These are phyloP conservation scores for Meiosimyza platycephala DNA, from an alignment of 2,888 invertebrate species.

Conservation along the genomic window DNA sequence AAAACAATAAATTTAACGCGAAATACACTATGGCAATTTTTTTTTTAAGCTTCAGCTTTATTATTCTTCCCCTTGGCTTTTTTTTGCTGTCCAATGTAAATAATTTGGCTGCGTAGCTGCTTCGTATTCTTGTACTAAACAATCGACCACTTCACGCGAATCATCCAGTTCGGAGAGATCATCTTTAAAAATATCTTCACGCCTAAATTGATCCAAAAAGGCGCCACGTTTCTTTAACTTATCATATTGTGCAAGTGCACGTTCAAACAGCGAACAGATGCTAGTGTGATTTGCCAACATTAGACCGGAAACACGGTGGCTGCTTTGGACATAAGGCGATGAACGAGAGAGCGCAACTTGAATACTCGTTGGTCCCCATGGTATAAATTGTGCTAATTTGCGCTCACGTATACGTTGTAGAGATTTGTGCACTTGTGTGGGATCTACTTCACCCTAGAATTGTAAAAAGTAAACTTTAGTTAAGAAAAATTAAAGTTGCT, in stretches of 20 bases:
- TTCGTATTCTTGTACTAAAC: constrained; percentile 93
- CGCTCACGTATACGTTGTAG: constrained; percentile 94
- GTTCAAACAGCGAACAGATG: constrained; percentile 93
- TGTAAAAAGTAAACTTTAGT: background rate
- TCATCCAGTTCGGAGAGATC: constrained; percentile 91
- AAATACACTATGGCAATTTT: too few relatives aligned
- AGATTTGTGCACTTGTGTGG: constrained; percentile 97
- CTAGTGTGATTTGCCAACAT: constrained; percentile 99
- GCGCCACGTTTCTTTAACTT: constrained; percentile 96
- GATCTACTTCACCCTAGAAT: constrained; percentile 93
- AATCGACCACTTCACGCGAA: constrained; percentile 91
- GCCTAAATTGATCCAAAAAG: constrained; percentile 96
- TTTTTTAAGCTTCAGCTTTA: too few relatives aligned
- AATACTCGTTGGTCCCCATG: constrained; percentile 98
- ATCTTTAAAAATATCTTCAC: constrained; percentile 94
- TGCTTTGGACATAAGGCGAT: constrained; percentile 95
- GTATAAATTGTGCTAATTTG: constrained; percentile 95
- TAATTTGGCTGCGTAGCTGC: constrained; percentile 95
- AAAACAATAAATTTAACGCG: too few relatives aligned
- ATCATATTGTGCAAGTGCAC: constrained; percentile 93
- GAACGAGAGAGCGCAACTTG: constrained; percentile 96
- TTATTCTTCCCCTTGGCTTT: constrained; percentile 10
- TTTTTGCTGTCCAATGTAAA: constrained; percentile 73
- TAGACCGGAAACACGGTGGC: constrained; percentile 95
- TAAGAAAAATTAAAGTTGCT: too few relatives aligned